Conservation (phyloP, 2,888 invertebrate genomes). For the Scelioninae gen. 2 region DNA sequence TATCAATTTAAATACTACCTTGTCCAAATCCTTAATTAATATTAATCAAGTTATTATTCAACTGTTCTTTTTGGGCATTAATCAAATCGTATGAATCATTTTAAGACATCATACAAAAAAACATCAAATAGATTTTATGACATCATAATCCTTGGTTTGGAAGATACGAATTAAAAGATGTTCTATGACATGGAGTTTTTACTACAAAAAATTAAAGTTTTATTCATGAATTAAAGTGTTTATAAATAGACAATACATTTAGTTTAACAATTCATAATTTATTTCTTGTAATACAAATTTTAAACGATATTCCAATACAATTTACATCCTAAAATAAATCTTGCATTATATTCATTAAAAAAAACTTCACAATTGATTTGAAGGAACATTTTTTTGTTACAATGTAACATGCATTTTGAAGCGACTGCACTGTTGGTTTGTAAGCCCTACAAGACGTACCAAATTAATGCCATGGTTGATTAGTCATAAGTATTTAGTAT, state of each 20-base stretch:
- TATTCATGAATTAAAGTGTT: too few species aligned
- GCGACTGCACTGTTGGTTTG: conserved; percentile 4
- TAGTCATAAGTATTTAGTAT: conserved; percentile 53
- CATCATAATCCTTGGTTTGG: too few species aligned
- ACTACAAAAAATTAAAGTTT: too few species aligned
- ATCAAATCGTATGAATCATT: conserved; percentile 30
- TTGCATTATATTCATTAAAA: too few species aligned
- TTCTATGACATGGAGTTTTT: too few species aligned
- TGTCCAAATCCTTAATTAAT: conserved; percentile 35
- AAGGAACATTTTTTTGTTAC: background rate
- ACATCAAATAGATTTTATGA: too few species aligned
- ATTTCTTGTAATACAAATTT: too few species aligned
- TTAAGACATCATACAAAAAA: conserved; percentile 5
- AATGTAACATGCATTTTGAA: conserved; percentile 4
- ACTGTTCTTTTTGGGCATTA: conserved; percentile 9
- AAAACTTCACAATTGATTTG: background rate
- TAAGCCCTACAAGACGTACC: conserved; percentile 10
- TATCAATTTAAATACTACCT: conserved; percentile 12
- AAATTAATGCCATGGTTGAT: conserved; percentile 47
- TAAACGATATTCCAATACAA: too few species aligned
- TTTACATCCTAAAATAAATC: too few species aligned
- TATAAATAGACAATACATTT: too few species aligned
- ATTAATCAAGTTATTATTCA: conserved; percentile 37
- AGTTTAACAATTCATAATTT: too few species aligned
- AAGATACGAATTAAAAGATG: too few species aligned